These are phyloP conservation scores for Ochotona princeps DNA, from an alignment of 2,113 vertebrate species.

Conservation along the genomic window DNA sequence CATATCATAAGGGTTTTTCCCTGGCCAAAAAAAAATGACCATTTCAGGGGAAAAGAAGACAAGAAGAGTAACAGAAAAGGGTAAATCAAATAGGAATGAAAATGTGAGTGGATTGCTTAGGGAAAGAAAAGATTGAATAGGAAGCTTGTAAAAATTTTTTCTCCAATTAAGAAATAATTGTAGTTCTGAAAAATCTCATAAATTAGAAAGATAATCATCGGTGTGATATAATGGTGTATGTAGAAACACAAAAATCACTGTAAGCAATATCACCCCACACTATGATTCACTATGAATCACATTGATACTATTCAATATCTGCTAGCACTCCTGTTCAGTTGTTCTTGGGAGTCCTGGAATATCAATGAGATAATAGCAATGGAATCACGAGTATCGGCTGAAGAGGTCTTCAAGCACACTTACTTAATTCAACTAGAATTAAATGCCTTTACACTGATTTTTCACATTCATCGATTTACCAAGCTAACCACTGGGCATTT, in stretches of 20 bases:
- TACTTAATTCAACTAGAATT: background rate
- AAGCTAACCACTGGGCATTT: background rate
- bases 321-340: background rate
- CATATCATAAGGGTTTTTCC: background rate
- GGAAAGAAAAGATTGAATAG: background rate
- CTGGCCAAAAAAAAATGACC: background rate
- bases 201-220: background rate
- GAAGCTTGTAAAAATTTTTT: background rate
- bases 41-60: background rate
- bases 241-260: conserved; percentile 16
- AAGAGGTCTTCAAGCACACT: background rate
- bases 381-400: background rate
- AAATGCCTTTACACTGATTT: background rate
- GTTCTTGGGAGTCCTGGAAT: background rate
- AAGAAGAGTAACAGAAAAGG: background rate
- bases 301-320: background rate
- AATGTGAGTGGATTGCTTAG: background rate
- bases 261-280: background rate
- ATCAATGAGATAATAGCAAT: background rate
- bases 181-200: background rate
- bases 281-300: background rate
- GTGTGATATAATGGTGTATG: background rate
- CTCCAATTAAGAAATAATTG: background rate
- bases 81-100: background rate
- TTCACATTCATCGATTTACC: background rate